Evolutionary conservation across 2,888 invertebrate species (phyloP), one percentile per base, ranked within the genome.

Genomic region (Pantelozetes paolii): DNA sequence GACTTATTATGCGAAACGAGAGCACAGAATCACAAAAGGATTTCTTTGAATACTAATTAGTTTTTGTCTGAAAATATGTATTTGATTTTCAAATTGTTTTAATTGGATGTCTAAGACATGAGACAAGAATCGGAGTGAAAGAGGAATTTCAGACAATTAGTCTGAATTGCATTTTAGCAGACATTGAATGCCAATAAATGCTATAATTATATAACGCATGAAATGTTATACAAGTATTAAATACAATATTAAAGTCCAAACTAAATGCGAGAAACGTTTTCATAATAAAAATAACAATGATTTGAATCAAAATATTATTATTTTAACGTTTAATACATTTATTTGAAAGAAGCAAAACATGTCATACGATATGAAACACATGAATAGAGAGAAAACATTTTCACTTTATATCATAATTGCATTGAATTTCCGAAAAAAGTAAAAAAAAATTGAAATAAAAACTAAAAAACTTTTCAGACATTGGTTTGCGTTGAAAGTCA

Each of bases 361-460:
- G 32, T 62, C 59, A 62, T 62, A 62, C 32, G 59, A 62, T 62
- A 62, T 62, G 28, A 2, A 30, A 59, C 20, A 30, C 8, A 45
- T 2, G 9, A 36, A 45, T 45, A 45, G 6, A 45, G 6, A 13
- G 15, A 15, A 45, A 45, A 45, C 18, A 45, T 45, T 45, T 15
- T 45, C n/a, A n/a, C n/a, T n/a, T n/a, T n/a, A n/a, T n/a, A n/a
- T n/a, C n/a, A n/a, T n/a, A n/a, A n/a, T 13, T 45, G 18, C 18
- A 45, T 15, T 45, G 2, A 36, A 36, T 36, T 9, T n/a, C n/a
- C 45, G 18, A 45, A 50, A 50, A n/a, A 50, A 11, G 3, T 6
- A 50, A 50, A 18, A 26, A 26, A 26, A 26, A 54, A 26, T 54
- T 5, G 11, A 54, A 3, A 54, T 26, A 23, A 54, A 54, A 54